Percentiles rank a stretch among this genome's conserved stretches.
Evolutionary conservation across 2,888 invertebrate species (phyloP).

Genomic region (Chrysolina haemoptera): DNA sequence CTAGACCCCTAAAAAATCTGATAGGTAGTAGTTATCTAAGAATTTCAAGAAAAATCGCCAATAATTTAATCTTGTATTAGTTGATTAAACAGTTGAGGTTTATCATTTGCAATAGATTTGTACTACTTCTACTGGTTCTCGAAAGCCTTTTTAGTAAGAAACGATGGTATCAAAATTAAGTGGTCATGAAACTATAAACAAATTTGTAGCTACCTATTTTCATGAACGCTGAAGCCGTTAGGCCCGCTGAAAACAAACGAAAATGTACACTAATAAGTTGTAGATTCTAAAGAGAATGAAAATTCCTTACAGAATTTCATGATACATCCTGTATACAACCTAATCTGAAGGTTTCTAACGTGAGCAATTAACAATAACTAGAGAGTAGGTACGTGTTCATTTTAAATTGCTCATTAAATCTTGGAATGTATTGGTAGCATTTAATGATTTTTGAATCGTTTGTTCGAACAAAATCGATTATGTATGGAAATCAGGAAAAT

Average conservation of each 20-base stretch:
- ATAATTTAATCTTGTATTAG: not conserved
- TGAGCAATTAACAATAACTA: slow-evolving; percentile 21
- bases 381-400: slow-evolving; percentile 20
- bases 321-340: not conserved
- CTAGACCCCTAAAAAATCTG: no score
- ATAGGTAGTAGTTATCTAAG: not conserved
- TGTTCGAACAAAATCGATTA: slow-evolving; percentile 13
- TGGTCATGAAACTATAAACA: not conserved
- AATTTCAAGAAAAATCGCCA: not conserved
- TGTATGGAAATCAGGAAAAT: not conserved
- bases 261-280: not conserved
- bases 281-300: no score
- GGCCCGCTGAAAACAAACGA: not conserved
- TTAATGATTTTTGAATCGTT: slow-evolving; percentile 20
- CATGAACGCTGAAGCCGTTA: no score
- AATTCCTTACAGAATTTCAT: not conserved
- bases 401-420: slow-evolving; percentile 23
- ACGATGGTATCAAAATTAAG: no score
- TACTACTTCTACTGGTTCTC: no score
- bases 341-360: slow-evolving; percentile 19
- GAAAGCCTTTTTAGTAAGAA: no score
- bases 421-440: not conserved
- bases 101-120: no score
- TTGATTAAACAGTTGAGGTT: no score
- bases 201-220: not conserved